These are phyloP conservation scores for Promerops cafer DNA, from an alignment of 2,113 vertebrate species.

Conservation along the genomic window DNA sequence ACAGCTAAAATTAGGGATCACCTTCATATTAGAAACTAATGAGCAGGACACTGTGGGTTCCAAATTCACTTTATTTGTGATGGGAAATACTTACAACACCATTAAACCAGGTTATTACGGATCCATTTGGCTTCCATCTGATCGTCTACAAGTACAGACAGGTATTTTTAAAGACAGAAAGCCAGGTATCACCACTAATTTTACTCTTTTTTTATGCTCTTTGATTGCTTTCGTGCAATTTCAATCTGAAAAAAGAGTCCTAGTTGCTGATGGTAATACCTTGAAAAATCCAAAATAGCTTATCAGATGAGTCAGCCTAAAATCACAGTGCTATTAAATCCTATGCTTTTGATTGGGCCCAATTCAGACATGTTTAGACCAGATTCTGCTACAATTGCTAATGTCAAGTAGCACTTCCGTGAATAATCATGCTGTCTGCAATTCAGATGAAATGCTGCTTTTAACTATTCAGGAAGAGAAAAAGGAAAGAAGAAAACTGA, in stretches of 20 bases:
- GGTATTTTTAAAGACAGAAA: slow-evolving; percentile 21
- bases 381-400: slow-evolving; percentile 41
- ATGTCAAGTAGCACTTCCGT: slow-evolving; percentile 22
- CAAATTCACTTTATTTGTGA: not conserved
- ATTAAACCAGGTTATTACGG: not conserved
- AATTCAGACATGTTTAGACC: slow-evolving; percentile 54
- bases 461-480: not conserved
- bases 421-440: slow-evolving; percentile 17
- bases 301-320: slow-evolving; percentile 46
- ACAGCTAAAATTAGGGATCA: not conserved
- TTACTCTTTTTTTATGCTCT: not conserved
- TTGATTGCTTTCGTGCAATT: slow-evolving; percentile 28
- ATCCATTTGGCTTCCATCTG: not conserved
- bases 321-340: slow-evolving; percentile 43
- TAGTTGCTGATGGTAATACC: slow-evolving; percentile 33
- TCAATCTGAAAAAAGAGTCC: not conserved
- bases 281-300: slow-evolving; percentile 54
- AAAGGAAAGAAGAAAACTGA: not conserved
- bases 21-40: not conserved
- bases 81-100: not conserved
- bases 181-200: not conserved
- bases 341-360: slow-evolving; percentile 18
- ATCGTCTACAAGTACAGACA: not conserved
- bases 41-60: not conserved
- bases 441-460: slow-evolving; percentile 17